These are phyloP conservation scores for Eleginops maclovinus DNA, from an alignment of 2,113 vertebrate genomes.

Conservation along the genomic window DNA sequence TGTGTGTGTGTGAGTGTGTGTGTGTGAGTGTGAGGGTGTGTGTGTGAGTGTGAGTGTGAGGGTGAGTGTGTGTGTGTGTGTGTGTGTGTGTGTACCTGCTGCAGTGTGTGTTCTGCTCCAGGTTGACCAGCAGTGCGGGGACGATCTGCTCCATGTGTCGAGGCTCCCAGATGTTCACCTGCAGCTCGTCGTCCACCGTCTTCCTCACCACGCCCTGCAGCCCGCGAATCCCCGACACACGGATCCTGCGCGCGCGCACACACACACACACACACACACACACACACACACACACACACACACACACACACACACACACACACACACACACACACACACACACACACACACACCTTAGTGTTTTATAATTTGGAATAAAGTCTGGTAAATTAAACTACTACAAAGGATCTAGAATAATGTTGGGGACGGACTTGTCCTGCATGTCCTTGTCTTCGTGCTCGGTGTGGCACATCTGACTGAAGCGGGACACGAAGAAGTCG, in stretches of 20 bases:
- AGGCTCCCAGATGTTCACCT: conserved; percentile 98
- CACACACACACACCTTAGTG: no score
- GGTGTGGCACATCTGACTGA: conserved; percentile 99
- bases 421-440: conserved; percentile 70
- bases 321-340: neutral
- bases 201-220: conserved; percentile 98
- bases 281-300: no score
- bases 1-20: no score
- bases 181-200: conserved; percentile 97
- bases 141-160: conserved; percentile 99
- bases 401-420: no score
- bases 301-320: neutral
- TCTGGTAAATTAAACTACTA: no score
- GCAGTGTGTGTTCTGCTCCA: conserved; percentile 93
- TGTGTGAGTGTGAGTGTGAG: neutral
- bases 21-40: no score
- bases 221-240: conserved; percentile 95
- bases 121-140: conserved; percentile 96
- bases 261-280: no score
- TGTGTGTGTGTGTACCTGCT: neutral
- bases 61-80: neutral
- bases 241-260: conserved; percentile 85
- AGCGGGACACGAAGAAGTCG: conserved; percentile 97
- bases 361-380: no score
- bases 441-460: conserved; percentile 89